Base-by-base conservation (phyloP, 2,113 vertebrate species). In the Scomber colias region DNA sequence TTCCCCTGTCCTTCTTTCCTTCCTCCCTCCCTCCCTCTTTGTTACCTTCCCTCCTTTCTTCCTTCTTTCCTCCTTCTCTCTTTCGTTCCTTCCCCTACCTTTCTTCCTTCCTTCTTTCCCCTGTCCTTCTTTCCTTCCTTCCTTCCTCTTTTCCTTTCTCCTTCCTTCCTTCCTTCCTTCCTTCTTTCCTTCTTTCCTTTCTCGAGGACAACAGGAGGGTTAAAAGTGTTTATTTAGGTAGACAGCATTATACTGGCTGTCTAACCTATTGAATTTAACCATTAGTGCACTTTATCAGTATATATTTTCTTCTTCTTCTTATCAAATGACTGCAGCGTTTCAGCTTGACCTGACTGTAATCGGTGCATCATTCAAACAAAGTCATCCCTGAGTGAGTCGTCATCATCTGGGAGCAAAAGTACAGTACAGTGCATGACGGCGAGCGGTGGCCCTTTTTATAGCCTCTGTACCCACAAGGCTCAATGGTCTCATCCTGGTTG, bases 401-500 rank as follows among this genome's bases (percentile, higher is more conserved):
- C 64, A 53, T 59, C 46, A 15, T 57, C 46, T 30, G 40, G 5
- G 7, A 71, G 60, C 60, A 49, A 1, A 31, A 21, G 64, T 11
- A 10, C 24, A 14, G 6, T 7, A n/a, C 31, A 16, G 50, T 53
- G 50, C n/a, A 17, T 17, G 14, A 2, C 73, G 5, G 64, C 61
- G 68, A 49, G 44, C 0, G 0, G 53, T 44, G 50, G 54, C 46
- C 14, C 15, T 14, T 83, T 83, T 61, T 55, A 51, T n/a, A 45
- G 59, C 60, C 46, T 50, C 5, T 1, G 45, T 64, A 55, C 70
- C 45, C 66, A 5, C 9, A n/a, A 62, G 60, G 75, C 50, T 74
- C 35, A 60, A 48, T 10, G 9, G 63, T 35, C 74, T 82, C 30
- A 71, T 61, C 71, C 55, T 13, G 50, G 57, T 86, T 46, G 62